Evolutionary conservation across 37 sponge, comb jelly and placozoan genomes (phyloP), one percentile per base, ranked within the genome.

Genomic region (Petrosia ficiformis): DNA sequence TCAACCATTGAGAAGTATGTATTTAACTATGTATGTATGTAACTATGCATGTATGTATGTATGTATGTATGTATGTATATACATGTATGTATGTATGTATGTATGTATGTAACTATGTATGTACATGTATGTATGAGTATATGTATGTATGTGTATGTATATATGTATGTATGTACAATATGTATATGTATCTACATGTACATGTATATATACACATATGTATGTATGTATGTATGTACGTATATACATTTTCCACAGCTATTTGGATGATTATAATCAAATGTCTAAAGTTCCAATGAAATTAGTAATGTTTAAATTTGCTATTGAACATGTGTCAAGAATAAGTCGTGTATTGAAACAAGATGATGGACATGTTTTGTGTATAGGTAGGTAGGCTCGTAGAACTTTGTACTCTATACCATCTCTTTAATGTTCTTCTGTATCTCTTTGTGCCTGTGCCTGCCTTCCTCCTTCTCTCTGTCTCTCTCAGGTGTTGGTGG

Each of bases 251-350:
- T 40, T 31, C 40, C 44, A 2, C 59, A 93, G 94, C 63, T 95
- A 94, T 70, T 72, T 97, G 59, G 95, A 94, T 1, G 99, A 98
- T 31, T 98, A 95, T 79, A 98, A 98, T 66, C 99, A 98, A 67
- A 87, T 95, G 91, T 92, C 91, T 84, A 98, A 98, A 77, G 84
- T 94, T 16, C 99, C 95, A 10, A 98, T 98, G 99, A 60, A 94
- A 43, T 87, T 98, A 28, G 99, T 98, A 32, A 86, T 96, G 85
- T 96, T 96, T 83, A 81, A 88, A 83, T 97, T 92, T 86, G 95
- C 93, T 35, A 94, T 97, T 59, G 99, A 97, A 79, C 99, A 97
- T 65, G 75, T 94, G 66, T 94, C 95, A 4, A 77, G 95, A n/a
- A 90, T 97, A 65, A 84, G 93, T 56, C 85, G 99, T 22, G 95